Evolutionary conservation across 2,888 invertebrate species (phyloP), one percentile per base, ranked within the genome.

Genomic region (Tetrapedia diversipes): DNA sequence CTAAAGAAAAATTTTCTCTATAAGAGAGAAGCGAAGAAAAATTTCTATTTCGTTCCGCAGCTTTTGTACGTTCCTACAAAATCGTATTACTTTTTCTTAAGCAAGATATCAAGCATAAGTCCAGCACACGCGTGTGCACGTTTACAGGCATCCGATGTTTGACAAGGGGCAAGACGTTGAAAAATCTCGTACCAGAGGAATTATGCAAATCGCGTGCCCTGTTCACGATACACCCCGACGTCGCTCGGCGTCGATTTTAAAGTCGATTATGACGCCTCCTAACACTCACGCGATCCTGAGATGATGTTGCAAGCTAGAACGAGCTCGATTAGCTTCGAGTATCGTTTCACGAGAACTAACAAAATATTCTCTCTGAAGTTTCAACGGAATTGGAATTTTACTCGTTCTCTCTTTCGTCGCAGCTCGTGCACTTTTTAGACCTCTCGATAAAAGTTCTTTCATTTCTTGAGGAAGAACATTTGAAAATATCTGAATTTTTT

Each of bases 171-270:
- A 37, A 41, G 16, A 51, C 53, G 60, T 59, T 47, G 67, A 72
- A 72, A 69, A 72, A 69, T 77, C 43, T n/a, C n/a, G 41, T 47
- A 11, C 8, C 51, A n/a, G 61, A 22, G 41, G 47, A 57, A 59
- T 69, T 79, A 79, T 75, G 71, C 29, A 79, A 79, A 79, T 75
- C 10, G 37, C 3, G 1, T 34, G 32, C 8, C 14, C 63, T 32
- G 19, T 67, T 51, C 32, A 43, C 49, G 24, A 60, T 66, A 11
- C 32, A 41, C 19, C n/a, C 14, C 49, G 51, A 65, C 56, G 60
- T n/a, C n/a, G n/a, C 39, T 65, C 32, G 51, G 47, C 66, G 54
- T 54, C 80, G 73, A 77, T 68, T 71, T 57, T n/a, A 66, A 57
- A 54, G 43, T 74, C 80, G 71, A 74, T 70, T 71, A 63, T 32